Base-by-base conservation (phyloP, 2,113 vertebrate genomes). In the Pogonocichla stellata region DNA sequence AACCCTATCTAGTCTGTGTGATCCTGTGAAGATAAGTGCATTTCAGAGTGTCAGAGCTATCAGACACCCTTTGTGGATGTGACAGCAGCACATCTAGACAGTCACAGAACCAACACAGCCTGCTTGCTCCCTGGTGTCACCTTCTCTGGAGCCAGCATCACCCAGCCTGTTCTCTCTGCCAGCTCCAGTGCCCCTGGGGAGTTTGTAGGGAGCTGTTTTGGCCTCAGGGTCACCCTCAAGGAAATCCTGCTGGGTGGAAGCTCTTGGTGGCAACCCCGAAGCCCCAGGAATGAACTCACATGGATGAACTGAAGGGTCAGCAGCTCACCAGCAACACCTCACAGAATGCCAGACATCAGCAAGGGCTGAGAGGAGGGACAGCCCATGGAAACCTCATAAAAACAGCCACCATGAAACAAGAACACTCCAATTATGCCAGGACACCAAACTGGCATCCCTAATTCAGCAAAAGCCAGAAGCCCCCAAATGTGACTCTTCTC, bases 251-350 rank as follows among this genome's bases (percentile, higher is more conserved):
- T 20, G 23, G 28, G 43, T 16, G 2, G 22, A 18, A 74, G 18
- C 0, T 0, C 15, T 26, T 12, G 1, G 17, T 15, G 42, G 33
- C 20, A 5, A 57, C 42, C 31, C 23, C 22, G 9, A 14, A n/a
- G 13, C 14, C 33, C 24, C 2, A 4, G 51, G 47, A 60, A 82
- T 4, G 9, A 28, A 40, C 26, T 29, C 6, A 2, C 17, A 43
- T 0, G 1, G 53, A 45, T 16, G 10, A 61, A 6, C 29, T 43
- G 40, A 60, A 80, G 36, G 43, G 36, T 19, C 20, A 28, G 66
- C 58, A 36, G 48, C 8, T 75, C 48, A 42, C 8, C 51, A 85
- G 34, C 69, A 56, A 17, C 5, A 40, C 23, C 24, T 19, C 29
- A 69, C 4, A 1, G 34, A 9, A 48, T 5, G 24, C 14, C 34